These are phyloP conservation scores for Scaptomyza reducta DNA, from an alignment of 2,888 invertebrate species.

Conservation along the genomic window DNA sequence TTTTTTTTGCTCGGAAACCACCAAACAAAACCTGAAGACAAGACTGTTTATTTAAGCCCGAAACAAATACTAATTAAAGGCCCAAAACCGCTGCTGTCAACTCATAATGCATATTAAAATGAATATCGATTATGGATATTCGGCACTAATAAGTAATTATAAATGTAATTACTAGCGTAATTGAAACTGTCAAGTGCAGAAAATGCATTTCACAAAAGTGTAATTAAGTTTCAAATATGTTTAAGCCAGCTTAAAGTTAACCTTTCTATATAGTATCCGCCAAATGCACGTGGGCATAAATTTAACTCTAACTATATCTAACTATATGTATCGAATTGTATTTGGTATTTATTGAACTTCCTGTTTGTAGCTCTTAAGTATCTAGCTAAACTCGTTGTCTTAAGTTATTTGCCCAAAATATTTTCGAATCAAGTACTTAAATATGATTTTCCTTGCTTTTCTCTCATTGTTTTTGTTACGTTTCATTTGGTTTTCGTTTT, in stretches of 20 bases:
- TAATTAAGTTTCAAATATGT: no score
- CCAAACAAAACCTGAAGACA: no score
- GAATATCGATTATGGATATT: no score
- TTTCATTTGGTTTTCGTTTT: slow-evolving; percentile 26
- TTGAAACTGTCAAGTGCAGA: background rate
- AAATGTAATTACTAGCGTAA: background rate
- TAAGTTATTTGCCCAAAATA: slow-evolving; percentile 20
- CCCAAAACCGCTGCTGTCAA: no score
- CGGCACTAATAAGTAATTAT: no score
- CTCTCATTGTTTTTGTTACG: slow-evolving; percentile 27
- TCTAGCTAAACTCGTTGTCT: background rate
- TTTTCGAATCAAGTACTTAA: slow-evolving; percentile 53
- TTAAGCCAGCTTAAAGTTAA: no score
- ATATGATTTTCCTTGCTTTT: slow-evolving; percentile 39
- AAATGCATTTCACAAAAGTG: no score
- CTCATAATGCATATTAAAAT: no score
- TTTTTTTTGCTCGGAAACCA: background rate
- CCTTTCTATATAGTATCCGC: background rate
- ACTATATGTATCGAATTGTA: background rate
- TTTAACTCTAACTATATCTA: background rate
- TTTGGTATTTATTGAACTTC: background rate
- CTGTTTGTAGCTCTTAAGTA: slow-evolving; percentile 19
- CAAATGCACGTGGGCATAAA: background rate
- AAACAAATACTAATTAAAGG: no score
- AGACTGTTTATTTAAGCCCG: no score